Base-by-base conservation (phyloP, 2,113 vertebrate genomes). In the Genyomyrus donnyi region DNA sequence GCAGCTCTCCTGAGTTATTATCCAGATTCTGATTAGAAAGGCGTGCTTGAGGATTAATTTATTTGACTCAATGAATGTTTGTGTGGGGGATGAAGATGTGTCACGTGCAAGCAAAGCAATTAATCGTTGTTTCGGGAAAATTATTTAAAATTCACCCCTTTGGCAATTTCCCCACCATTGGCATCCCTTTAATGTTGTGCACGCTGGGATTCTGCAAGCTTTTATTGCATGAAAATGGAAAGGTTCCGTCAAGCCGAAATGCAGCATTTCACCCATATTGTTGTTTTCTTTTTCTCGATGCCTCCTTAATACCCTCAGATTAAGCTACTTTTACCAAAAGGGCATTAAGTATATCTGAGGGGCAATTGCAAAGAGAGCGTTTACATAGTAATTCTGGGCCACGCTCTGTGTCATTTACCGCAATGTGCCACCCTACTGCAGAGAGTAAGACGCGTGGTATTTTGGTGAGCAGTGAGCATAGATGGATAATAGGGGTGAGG, bases 101-200 rank as follows among this genome's bases (percentile, higher is more conserved):
- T 77, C 42, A 50, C n/a, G 10, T 86, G 84, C 46, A 46, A 90
- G 53, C 42, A 45, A 90, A 87, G 85, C 85, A 87, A 86, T 90
- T 80, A 80, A 80, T 39, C 48, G 53, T 84, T 21, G 46, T 15
- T 45, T 66, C 7, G n/a, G 83, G 27, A 46, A 62, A 87, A 83
- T 86, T 46, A 31, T 48, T 70, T 46, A 58, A 86, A 90, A 80
- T 80, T 90, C n/a, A 90, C 7, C 35, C 31, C 42, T 48, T 70
- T 86, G 42, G 50, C 62, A 31, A 21, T 90, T 90, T 90, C 17
- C 58, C 11, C 56, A n/a, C 3, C 35, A 42, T 19, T 62, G 52
- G 53, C 53, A 62, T 49, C 17, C 13, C 56, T 62, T 42, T 88
- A 66, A 88, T 46, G 56, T 88, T 46, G 17, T 70, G 21, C 9